Base-by-base conservation (phyloP, 1,140 invertebrate species). In the Apis florea region DNA sequence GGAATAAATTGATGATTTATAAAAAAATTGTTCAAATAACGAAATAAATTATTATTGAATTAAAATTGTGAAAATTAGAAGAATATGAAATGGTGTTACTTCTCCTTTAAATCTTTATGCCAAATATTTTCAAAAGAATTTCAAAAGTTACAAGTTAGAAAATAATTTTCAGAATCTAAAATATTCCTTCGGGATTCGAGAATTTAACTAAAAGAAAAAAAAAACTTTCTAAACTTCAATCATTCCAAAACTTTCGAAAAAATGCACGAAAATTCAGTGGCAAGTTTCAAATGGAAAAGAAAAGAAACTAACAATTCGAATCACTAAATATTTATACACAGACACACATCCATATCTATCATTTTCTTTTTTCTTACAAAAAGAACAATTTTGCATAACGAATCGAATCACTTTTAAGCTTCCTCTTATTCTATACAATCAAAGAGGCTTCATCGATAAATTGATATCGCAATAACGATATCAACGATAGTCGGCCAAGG, bases 401-500 rank as follows among this genome's bases (percentile, higher is more conserved):
- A 40, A 26, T 31, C 19, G 70, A 17, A 8, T 63, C 40, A 67
- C 66, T 40, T 40, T 53, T 17, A 67, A 79, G 51, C 58, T 59
- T 56, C 66, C 69, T 68, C 68, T 31, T 21, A 17, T 21, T 59
- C 31, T 40, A 40, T 40, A 61, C 68, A 76, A 75, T 79, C 80
- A 79, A 78, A 86, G 59, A 47, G 71, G 19, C 19, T 26, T 49
- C 59, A 77, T 67, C 81, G 75, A 86, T 86, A 85, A 79, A 78
- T 86, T 79, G 31, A 40, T 40, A 40, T 40, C 31, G 31, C 31
- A 40, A 40, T 72, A 73, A 51, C 80, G 84, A 77, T 75, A 64
- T 83, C 66, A 70, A 61, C 84, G 82, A 76, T 49, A 64, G 64
- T 21, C 69, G 3, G 12, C 13, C 49, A 72, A 79, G 76, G 76